Evolutionary conservation across 2,797 vertebrate genomes (phyloP).

Genomic region (Enteromius argenteus): DNA sequence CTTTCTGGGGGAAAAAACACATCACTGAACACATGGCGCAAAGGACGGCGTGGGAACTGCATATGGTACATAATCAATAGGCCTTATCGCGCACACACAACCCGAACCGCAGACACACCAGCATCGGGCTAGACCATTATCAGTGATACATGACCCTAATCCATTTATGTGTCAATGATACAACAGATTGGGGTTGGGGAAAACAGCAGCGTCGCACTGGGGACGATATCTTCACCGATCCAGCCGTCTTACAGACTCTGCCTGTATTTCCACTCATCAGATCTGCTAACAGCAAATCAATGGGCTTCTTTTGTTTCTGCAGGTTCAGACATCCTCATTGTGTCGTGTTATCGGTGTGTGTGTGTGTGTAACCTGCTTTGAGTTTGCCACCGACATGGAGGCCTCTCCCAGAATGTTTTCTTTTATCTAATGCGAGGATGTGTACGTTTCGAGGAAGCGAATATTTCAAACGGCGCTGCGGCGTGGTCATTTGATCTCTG

Average conservation of each 20-base stretch:
- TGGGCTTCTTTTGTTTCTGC: conserved; percentile 60
- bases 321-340: conserved; percentile 59
- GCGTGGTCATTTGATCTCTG: conserved; percentile 35
- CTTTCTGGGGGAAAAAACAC: conserved; percentile 49
- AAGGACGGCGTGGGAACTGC: conserved; percentile 62
- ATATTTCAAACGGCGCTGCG: conserved; percentile 19
- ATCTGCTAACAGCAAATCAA: conserved; percentile 64
- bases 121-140: conserved; percentile 63
- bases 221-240: conserved; percentile 59
- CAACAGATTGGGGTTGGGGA: conserved; percentile 60
- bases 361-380: conserved; percentile 15
- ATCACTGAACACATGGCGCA: conserved; percentile 56
- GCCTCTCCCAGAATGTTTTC: conserved; percentile 36
- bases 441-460: conserved; percentile 17
- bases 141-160: conserved; percentile 73
- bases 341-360: conserved; percentile 47
- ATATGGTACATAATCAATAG: conserved; percentile 72
- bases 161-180: conserved; percentile 71
- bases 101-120: conserved; percentile 56
- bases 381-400: conserved; percentile 4
- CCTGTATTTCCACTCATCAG: conserved; percentile 54
- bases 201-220: conserved; percentile 47
- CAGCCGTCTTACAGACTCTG: conserved; percentile 53
- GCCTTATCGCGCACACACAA: conserved; percentile 62
- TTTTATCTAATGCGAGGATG: conserved; percentile 36